Base-by-base conservation (phyloP, 2,797 vertebrate genomes). In the Halcyon leucocephala region DNA sequence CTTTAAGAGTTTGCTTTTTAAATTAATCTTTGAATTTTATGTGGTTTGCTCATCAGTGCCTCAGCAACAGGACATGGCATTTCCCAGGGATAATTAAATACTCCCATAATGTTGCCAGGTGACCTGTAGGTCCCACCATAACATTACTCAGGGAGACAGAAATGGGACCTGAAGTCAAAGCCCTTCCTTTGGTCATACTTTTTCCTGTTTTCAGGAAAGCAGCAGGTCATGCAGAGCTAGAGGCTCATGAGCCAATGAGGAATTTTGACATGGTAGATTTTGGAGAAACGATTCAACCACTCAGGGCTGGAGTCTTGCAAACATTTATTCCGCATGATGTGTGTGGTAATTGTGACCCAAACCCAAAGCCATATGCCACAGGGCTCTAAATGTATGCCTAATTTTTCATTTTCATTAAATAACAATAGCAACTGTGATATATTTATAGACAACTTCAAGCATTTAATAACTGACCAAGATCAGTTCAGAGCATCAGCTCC, bases 111-210 rank as follows among this genome's bases (percentile, higher is more conserved):
- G 39, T 72, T 95, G 62, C 73, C 80, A 90, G 62, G 79, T 95
- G 90, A 96, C 90, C 92, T 5, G 1, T 41, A 79, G 93, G 94
- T 95, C 92, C 19, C 1, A 1, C 35, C 42, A 80, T 90, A 93
- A 91, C 94, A 84, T 94, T 95, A 90, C 46, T 95, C 93, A 96
- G 80, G 74, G 60, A 89, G 80, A 89, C 54, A 95, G 90, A 97
- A 93, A 86, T 62, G 73, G 58, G 51, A 84, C 70, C 70, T 92
- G 51, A 82, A 54, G 77, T 86, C 58, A 95, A 93, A 93, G 51
- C 35, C 42, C 22, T 94, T 90, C 80, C 57, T 93, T 93, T 62
- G 84, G 39, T 44, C 16, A 2, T 35, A 42, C 31, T 83, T 93
- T 83, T 70, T 78, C 42, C 61, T 51, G 11, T 72, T 74, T 89